Base-by-base conservation (phyloP, 2,113 vertebrate species). In the Percina caprodes region DNA sequence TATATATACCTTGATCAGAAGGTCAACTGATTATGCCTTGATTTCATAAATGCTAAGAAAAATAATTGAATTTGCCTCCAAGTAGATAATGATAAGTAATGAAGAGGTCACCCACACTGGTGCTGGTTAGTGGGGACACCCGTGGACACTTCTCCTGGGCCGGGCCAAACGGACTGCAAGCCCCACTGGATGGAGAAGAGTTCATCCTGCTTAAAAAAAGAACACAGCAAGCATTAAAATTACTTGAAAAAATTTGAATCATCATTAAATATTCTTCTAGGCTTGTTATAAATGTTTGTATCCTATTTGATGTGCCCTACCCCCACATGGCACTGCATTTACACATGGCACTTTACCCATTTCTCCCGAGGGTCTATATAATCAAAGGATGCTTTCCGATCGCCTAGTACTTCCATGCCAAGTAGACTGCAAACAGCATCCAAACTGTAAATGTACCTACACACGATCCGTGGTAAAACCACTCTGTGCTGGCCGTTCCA, bases 131-230 rank as follows among this genome's bases (percentile, higher is more conserved):
- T 10, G 85, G 83, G 77, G 94, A 87, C 77, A 87, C 74, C 52
- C 91, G 76, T 35, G 86, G 81, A 72, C 92, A 85, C 85, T 95
- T 96, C 69, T 93, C 95, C 77, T 93, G 87, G 66, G 86, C 61
- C 15, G 89, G 74, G 8, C 88, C 90, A 2, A 93, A 94, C 0
- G 96, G 95, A 89, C 95, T 96, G 79, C 94, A 86, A 42, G 94
- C 90, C 66, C 89, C 90, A 18, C 94, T 92, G 23, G 95, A 95
- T 4, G 96, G 94, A 80, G 96, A 96, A 4, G 94, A 94, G 85
- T 90, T 95, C 42, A 94, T 88, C 90, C 96, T 97, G 79, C 48
- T 52, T 7, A 13, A 18, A 54, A 18, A 54, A 42, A 19, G 23
- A 24, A 62, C 61, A 58, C 33, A 52, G 26, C 49, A 45, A n/a